phyloP scores from a whole-genome alignment of 2,797 vertebrate species.

The Brachyrhaphis roseni region DNA sequence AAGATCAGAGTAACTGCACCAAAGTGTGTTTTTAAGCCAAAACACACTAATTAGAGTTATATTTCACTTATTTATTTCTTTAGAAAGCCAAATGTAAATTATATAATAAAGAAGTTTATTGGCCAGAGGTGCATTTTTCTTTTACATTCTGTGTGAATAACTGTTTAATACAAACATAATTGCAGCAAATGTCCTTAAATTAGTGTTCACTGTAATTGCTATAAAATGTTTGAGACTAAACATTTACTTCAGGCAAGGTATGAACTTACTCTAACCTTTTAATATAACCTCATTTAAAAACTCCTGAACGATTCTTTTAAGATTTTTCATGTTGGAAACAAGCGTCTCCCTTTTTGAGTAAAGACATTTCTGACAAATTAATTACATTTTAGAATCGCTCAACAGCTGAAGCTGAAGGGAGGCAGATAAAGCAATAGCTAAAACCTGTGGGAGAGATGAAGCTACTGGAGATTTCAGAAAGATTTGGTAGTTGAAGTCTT shows the following conservation, averaged over 20 bases:
- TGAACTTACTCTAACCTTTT: neutral
- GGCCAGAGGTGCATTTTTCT: neutral
- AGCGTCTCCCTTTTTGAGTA: neutral
- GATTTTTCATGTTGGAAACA: neutral
- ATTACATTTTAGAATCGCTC: neutral
- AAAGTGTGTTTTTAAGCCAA: neutral
- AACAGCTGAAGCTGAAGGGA: slow-evolving; percentile 9
- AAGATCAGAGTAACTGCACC: neutral
- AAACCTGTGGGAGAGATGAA: slow-evolving; percentile 31
- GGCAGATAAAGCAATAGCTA: slow-evolving; percentile 12
- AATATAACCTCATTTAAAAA: neutral
- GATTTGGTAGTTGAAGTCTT: slow-evolving; percentile 33
- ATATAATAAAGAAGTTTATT: neutral
- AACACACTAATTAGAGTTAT: neutral
- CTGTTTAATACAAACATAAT: neutral
- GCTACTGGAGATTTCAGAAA: slow-evolving; percentile 27
- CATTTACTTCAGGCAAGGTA: neutral
- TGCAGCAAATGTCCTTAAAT: neutral
- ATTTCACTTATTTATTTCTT: too few relatives aligned
- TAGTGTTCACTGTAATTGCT: neutral
- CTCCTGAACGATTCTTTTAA: neutral
- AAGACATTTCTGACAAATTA: neutral
- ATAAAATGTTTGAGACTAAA: neutral
- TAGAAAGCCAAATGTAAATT: neutral
- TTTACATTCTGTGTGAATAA: neutral